Conservation (phyloP, 2,888 invertebrate genomes). For the Imbricaverruca yamaguchii region DNA sequence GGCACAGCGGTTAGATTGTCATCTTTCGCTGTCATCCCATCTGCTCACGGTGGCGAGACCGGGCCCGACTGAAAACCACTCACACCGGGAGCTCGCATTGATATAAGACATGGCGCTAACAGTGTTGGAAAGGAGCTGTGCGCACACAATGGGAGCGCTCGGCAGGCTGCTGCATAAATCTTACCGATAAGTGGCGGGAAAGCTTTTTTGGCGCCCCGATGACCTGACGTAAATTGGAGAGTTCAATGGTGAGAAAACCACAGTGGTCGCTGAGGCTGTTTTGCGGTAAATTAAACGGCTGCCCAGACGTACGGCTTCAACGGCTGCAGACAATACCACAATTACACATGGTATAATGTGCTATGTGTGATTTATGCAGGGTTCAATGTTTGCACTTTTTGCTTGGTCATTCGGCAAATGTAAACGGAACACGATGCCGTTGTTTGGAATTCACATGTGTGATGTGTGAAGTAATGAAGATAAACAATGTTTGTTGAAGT, state of each 20-base stretch:
- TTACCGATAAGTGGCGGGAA: not conserved
- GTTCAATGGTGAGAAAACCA: not conserved
- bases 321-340: too few relatives aligned
- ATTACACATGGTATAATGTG: too few relatives aligned
- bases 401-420: too few relatives aligned
- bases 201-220: not conserved
- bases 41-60: too few relatives aligned
- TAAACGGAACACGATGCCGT: too few relatives aligned
- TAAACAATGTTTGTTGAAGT: too few relatives aligned
- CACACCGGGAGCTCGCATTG: not conserved
- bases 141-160: not conserved
- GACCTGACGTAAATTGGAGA: not conserved
- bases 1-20: too few relatives aligned
- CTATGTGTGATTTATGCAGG: too few relatives aligned
- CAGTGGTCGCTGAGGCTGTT: not conserved
- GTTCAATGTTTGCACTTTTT: too few relatives aligned
- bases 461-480: too few relatives aligned
- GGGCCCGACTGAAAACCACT: not conserved
- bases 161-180: not conserved
- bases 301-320: not conserved
- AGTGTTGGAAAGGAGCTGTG: not conserved
- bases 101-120: not conserved
- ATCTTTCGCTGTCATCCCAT: too few relatives aligned
- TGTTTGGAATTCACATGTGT: too few relatives aligned
- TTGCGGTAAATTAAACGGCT: not conserved